Evolutionary conservation across 1,140 invertebrate genomes (phyloP).

Genomic region (Hycleus cichorii): DNA sequence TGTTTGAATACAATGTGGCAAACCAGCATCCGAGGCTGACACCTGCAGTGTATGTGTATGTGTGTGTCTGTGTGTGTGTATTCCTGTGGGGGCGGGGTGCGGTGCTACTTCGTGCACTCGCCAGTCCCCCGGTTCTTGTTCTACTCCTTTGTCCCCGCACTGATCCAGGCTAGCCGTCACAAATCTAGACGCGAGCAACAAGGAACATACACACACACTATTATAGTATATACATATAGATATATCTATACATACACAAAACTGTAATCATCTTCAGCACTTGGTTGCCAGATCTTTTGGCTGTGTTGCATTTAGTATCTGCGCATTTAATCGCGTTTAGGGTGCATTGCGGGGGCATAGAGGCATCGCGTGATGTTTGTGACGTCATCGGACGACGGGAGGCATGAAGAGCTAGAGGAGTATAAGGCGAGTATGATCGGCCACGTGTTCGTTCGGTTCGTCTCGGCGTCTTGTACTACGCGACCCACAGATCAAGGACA

Average conservation of each 20-base stretch:
- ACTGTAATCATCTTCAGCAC: constrained; percentile 29
- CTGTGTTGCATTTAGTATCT: constrained; percentile 28
- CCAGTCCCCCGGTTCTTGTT: constrained; percentile 18
- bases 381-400: constrained; percentile 25
- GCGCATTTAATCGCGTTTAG: constrained; percentile 33
- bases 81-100: constrained; percentile 26
- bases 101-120: constrained; percentile 28
- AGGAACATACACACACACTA: constrained; percentile 8
- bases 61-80: constrained; percentile 10
- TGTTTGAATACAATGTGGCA: constrained; percentile 23
- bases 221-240: too few species aligned
- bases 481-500: constrained; percentile 44
- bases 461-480: constrained; percentile 38
- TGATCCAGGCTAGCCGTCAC: constrained; percentile 17
- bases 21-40: constrained; percentile 32
- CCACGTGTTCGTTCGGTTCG: constrained; percentile 39
- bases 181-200: constrained; percentile 27
- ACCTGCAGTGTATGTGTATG: constrained; percentile 32
- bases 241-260: constrained; percentile 20
- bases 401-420: constrained; percentile 7
- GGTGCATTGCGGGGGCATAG: constrained; percentile 22
- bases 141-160: constrained; percentile 10
- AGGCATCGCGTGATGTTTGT: constrained; percentile 33
- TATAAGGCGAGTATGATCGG: constrained; percentile 22
- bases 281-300: constrained; percentile 19